A percentile compares a stretch with the other conserved stretches of the same genome.
These are phyloP conservation scores for Spodoptera frugiperda DNA, from an alignment of 1,140 invertebrate genomes.

Conservation along the genomic window DNA sequence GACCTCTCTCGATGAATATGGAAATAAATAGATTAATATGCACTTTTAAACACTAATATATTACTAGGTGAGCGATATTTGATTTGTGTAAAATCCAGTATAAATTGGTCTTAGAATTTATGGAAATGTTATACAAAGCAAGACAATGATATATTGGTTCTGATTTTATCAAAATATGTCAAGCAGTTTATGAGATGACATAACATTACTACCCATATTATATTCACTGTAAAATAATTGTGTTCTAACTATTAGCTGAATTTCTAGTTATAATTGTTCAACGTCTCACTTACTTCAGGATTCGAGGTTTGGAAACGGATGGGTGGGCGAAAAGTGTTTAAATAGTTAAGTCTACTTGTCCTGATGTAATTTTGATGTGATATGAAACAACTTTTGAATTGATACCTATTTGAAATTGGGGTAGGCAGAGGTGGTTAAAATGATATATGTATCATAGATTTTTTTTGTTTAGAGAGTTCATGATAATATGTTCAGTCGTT, in stretches of 20 bases:
- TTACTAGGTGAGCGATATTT: no score
- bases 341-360: background rate
- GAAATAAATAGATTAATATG: no score
- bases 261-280: slow-evolving; percentile 16
- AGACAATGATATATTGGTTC: background rate
- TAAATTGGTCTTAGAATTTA: no score
- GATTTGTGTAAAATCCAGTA: no score
- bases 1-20: no score
- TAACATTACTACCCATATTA: background rate
- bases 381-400: background rate
- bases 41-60: no score
- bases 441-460: no score
- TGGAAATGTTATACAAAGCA: no score
- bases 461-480: no score
- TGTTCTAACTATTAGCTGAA: slow-evolving; percentile 36
- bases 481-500: no score
- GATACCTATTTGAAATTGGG: no score
- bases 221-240: slow-evolving; percentile 21
- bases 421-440: no score
- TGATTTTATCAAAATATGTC: background rate
- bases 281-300: slow-evolving; percentile 19
- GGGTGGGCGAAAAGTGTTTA: background rate
- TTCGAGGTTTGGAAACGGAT: slow-evolving; percentile 6
- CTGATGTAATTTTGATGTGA: slow-evolving; percentile 8
- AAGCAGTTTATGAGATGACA: background rate